Conservation (phyloP, 2,797 vertebrate species). For the Anas bahamensis region DNA sequence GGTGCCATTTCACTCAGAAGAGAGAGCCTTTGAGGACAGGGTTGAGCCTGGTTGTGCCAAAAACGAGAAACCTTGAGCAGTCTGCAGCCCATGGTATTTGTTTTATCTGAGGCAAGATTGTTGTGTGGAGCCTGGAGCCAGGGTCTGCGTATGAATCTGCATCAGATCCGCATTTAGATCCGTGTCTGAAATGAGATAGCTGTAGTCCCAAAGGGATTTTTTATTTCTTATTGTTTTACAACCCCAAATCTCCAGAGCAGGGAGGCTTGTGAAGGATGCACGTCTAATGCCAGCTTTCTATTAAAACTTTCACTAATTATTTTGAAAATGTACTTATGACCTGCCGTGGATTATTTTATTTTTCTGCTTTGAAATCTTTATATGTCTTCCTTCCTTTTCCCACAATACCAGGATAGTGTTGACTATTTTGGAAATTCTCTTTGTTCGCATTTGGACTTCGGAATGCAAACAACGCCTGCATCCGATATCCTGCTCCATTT, state of each 20-base stretch:
- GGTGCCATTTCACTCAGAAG: neutral
- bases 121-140: constrained; percentile 14
- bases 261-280: neutral
- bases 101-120: neutral
- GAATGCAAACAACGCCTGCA: neutral
- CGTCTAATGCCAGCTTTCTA: neutral
- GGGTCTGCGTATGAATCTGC: neutral
- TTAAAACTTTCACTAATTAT: constrained; percentile 7
- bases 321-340: neutral
- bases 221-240: neutral
- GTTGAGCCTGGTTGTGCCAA: neutral
- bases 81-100: constrained; percentile 10
- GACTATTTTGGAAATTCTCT: constrained; percentile 17
- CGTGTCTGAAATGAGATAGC: neutral
- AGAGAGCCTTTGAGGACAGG: neutral
- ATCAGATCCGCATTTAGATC: neutral
- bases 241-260: neutral
- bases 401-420: neutral
- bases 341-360: neutral
- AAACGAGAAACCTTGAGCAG: constrained; percentile 7
- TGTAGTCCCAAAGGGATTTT: neutral
- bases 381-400: neutral
- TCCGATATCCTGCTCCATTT: neutral
- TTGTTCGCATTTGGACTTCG: neutral
- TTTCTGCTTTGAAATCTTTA: neutral